Evolutionary conservation across 2,888 invertebrate genomes (phyloP).

Genomic region (Limnephilus auricula): DNA sequence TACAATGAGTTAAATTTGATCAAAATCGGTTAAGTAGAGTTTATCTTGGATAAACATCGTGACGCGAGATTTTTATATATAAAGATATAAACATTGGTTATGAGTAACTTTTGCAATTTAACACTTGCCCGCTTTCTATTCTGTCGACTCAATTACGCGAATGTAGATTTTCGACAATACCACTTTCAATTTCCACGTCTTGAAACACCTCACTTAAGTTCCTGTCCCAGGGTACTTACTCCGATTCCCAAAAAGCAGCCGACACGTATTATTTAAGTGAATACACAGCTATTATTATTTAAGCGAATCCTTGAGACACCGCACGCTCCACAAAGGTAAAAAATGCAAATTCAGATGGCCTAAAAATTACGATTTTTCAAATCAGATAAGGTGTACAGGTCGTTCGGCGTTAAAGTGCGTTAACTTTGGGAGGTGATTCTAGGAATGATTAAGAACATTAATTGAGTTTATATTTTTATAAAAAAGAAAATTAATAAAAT

Average conservation of each 20-base stretch:
- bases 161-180: not conserved
- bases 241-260: not conserved
- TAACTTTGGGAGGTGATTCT: too few relatives aligned
- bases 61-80: too few relatives aligned
- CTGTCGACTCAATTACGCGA: not conserved
- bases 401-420: too few relatives aligned
- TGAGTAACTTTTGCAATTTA: not conserved
- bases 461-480: too few relatives aligned
- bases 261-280: not conserved
- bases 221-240: not conserved
- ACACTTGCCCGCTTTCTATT: not conserved
- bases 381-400: too few relatives aligned
- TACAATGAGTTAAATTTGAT: too few relatives aligned
- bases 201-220: not conserved
- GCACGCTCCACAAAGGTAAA: not conserved
- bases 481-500: too few relatives aligned
- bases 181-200: not conserved
- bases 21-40: too few relatives aligned
- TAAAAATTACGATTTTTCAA: not conserved
- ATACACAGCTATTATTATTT: not conserved
- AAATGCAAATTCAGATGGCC: not conserved
- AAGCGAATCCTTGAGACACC: not conserved
- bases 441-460: too few relatives aligned
- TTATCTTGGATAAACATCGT: too few relatives aligned
- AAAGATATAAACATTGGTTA: too few relatives aligned